A percentile compares a stretch with the other conserved stretches of the same genome.
These are phyloP conservation scores for Neoarius graeffei DNA, from an alignment of 2,113 vertebrate genomes.

Conservation along the genomic window DNA sequence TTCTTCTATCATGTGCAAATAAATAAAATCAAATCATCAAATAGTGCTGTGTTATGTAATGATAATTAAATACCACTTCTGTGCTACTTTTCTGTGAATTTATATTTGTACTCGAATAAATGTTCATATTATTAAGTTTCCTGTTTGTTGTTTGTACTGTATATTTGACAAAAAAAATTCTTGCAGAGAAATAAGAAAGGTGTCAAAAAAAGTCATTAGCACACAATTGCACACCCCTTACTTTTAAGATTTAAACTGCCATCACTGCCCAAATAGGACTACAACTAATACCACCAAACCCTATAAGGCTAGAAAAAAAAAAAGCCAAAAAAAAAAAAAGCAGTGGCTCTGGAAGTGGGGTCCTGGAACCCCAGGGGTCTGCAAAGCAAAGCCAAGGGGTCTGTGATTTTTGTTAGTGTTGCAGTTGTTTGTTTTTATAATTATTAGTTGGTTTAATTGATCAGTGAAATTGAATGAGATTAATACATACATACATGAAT, in stretches of 20 bases:
- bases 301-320: neutral
- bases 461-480: neutral
- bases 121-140: neutral
- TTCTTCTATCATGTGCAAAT: too few species aligned
- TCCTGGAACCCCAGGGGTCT: neutral
- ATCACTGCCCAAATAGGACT: neutral
- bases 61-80: neutral
- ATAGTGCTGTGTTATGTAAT: conserved; percentile 5
- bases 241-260: neutral
- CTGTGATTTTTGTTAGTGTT: neutral
- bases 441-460: neutral
- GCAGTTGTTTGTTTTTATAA: neutral
- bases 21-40: neutral
- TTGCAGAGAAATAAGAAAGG: neutral
- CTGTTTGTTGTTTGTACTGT: neutral
- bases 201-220: neutral
- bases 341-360: neutral
- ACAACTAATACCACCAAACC: neutral
- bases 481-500: neutral
- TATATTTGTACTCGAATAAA: neutral
- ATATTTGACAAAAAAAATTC: neutral
- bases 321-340: too few species aligned
- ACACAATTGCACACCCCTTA: neutral
- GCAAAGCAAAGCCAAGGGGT: neutral
- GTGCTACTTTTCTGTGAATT: conserved; percentile 4